These are phyloP conservation scores for Clanis bilineata DNA, from an alignment of 2,888 invertebrate genomes.

Conservation along the genomic window DNA sequence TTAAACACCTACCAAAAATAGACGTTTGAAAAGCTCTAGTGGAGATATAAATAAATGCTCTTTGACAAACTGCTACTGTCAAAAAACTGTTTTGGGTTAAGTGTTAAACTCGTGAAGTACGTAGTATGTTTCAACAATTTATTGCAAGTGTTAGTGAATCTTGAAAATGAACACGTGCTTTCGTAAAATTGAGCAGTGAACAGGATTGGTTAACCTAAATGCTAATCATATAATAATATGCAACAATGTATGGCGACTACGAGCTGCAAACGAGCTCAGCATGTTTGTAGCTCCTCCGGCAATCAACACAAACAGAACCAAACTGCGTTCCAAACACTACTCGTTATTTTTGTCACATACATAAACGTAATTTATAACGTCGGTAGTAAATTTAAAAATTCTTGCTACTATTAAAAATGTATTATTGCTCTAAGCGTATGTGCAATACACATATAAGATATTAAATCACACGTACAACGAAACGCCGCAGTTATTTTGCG, in stretches of 20 bases:
- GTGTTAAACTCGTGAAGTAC: neutral
- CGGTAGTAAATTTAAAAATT: neutral
- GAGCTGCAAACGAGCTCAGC: neutral
- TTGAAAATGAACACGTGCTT: conserved; percentile 42
- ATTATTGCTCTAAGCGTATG: conserved; percentile 1
- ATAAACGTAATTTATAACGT: neutral
- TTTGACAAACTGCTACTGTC: conserved; percentile 33
- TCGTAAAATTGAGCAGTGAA: conserved; percentile 54
- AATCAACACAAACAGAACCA: neutral
- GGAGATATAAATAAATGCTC: conserved; percentile 67
- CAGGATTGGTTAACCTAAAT: conserved; percentile 44
- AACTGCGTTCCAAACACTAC: neutral
- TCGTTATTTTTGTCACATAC: conserved; percentile 3
- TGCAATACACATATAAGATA: neutral
- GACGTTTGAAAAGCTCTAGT: conserved; percentile 52
- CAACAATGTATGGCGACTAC: neutral
- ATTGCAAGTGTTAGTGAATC: conserved; percentile 36
- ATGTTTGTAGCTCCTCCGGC: neutral
- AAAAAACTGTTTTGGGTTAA: conserved; percentile 10
- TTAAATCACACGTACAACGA: neutral
- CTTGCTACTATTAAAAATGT: neutral
- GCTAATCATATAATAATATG: conserved; percentile 23
- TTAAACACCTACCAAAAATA: conserved; percentile 56
- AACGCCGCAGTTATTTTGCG: neutral
- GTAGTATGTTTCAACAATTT: neutral